Evolutionary conservation across 2,113 vertebrate species (phyloP), one percentile per base, ranked within the genome.

Genomic region (Megatriorchis doriae): DNA sequence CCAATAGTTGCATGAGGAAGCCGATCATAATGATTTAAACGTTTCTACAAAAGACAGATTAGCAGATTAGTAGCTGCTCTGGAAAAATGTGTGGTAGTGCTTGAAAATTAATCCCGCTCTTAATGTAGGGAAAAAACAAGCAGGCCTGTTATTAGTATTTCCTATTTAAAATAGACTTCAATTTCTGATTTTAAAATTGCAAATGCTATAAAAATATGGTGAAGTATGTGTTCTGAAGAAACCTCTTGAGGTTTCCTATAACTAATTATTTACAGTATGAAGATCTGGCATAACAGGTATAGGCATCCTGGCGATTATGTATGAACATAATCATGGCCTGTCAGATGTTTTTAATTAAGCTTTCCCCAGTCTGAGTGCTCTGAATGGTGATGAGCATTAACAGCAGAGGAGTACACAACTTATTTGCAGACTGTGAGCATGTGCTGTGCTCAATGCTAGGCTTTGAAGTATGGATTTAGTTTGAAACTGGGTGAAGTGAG

Each of bases 201-300:
- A 87, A 96, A 95, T 92, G 72, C 22, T 43, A 13, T 81, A 95
- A 89, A 95, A 73, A 93, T 73, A 55, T 36, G 43, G 78, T 31
- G 52, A 84, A 96, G 62, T 61, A 74, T 84, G 71, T 80, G 86
- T 93, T 93, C 89, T 71, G 66, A 88, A 82, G 90, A 92, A 94
- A 79, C 90, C 90, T 71, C 67, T 89, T 68, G 77, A 92, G 94
- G 95, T 93, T 93, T 93, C 95, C 78, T 92, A 55, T 79, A 86
- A n/a, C 73, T 88, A 96, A 94, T 94, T 94, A 96, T 96, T 96
- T 92, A 87, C 18, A 29, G 86, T 91, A 95, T 36, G 61, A 93
- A 96, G 96, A 95, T 96, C 74, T 96, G 85, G 89, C 31, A 81
- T 94, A 95, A 97, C 92, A 85, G 96, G 93, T 97, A 96, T 63